phyloP scores from a whole-genome alignment of 2,888 invertebrate species.

The Nymphalis c-album region DNA sequence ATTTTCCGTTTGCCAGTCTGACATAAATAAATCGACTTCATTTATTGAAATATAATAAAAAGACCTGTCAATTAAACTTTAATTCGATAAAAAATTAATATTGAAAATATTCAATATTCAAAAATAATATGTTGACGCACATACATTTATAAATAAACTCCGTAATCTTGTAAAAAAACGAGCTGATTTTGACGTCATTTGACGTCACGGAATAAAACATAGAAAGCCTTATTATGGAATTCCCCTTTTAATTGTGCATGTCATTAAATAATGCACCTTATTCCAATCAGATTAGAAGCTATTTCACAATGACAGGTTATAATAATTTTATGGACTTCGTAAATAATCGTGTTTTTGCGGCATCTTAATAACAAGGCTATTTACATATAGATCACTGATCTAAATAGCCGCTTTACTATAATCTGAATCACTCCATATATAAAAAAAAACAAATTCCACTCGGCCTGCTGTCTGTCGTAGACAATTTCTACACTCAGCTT shows the following conservation, averaged over 20 bases:
- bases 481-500: too few relatives aligned
- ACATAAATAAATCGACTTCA: too few relatives aligned
- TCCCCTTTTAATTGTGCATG: not conserved
- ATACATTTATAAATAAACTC: too few relatives aligned
- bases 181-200: constrained; percentile 14
- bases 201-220: constrained; percentile 15
- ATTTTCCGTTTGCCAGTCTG: too few relatives aligned
- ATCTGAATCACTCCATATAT: too few relatives aligned
- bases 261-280: not conserved
- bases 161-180: not conserved
- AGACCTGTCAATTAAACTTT: too few relatives aligned
- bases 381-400: not conserved
- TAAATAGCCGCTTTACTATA: not conserved
- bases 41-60: too few relatives aligned
- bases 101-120: too few relatives aligned
- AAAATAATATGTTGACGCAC: too few relatives aligned
- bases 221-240: constrained; percentile 12
- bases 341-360: not conserved
- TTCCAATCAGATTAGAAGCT: not conserved
- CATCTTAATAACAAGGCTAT: not conserved
- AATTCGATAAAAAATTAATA: too few relatives aligned
- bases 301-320: not conserved
- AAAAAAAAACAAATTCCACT: too few relatives aligned
- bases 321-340: not conserved
- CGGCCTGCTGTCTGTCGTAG: too few relatives aligned